Percentiles rank a stretch among this genome's conserved stretches.
phyloP scores from a whole-genome alignment of 2,888 invertebrate species.

The Thera obeliscata region DNA sequence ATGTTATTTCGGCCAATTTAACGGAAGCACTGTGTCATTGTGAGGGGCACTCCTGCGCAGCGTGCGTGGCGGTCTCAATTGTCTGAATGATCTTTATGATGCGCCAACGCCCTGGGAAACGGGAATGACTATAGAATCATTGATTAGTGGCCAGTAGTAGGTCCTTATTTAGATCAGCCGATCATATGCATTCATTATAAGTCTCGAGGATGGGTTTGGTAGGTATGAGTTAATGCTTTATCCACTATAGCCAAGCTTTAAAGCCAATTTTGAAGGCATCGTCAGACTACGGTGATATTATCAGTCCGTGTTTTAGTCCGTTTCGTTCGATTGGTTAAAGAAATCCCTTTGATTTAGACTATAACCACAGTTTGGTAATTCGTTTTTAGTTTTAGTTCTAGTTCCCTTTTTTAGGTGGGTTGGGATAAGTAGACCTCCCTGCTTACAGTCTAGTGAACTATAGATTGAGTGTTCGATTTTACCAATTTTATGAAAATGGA shows the following conservation, averaged over 20 bases:
- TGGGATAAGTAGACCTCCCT: background rate
- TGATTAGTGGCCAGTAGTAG: conserved; percentile 1
- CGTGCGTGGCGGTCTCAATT: conserved; percentile 79
- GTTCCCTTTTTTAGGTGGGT: too few species aligned
- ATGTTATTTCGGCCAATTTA: conserved; percentile 46
- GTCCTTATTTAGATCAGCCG: background rate
- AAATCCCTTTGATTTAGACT: too few species aligned
- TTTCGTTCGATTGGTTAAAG: background rate
- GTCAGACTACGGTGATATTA: background rate
- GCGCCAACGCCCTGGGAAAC: conserved; percentile 67
- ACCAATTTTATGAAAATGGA: conserved; percentile 17
- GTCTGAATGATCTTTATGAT: conserved; percentile 82
- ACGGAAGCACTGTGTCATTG: conserved; percentile 63
- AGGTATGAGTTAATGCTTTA: background rate
- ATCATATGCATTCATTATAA: background rate
- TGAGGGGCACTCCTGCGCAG: conserved; percentile 78
- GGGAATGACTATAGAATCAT: conserved; percentile 39
- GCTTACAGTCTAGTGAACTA: background rate
- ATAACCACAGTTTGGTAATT: too few species aligned
- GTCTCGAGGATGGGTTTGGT: background rate
- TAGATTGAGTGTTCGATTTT: conserved; percentile 9
- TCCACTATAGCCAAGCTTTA: background rate
- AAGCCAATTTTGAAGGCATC: background rate
- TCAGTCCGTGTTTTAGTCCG: background rate
- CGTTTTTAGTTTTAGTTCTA: too few species aligned